Base-by-base conservation (phyloP, 2,113 vertebrate genomes). In the Carassius gibelio region DNA sequence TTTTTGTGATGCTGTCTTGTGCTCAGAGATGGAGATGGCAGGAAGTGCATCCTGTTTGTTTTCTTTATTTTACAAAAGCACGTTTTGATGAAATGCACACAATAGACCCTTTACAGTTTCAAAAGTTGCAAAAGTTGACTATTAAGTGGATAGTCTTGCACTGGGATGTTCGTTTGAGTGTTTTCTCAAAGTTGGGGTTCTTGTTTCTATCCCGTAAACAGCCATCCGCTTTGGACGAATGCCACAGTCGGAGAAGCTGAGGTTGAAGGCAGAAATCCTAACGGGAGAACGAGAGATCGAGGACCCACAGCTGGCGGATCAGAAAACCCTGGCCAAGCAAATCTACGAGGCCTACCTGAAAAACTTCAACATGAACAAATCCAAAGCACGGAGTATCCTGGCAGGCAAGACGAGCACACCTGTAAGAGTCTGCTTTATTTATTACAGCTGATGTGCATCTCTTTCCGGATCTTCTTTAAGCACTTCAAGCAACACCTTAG, bases 321-420 rank as follows among this genome's bases (percentile, higher is more conserved):
- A 98, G 90, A 97, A 96, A 89, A 97, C 95, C 1, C 95, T 99
- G 57, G 97, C 97, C 90, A 96, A 94, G 91, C 95, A 96, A 87
- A 98, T 99, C 90, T 96, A 97, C 2, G 97, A 99, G 81, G 97
- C 98, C 88, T 99, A 99, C 94, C 91, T 98, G 93, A 99, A 97
- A 94, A 99, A 97, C 94, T 99, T 99, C 93, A 98, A 96, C 89
- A 99, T 99, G 97, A 99, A 97, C 95, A 99, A 99, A 92, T 94
- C 96, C 88, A 99, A 99, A 93, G 97, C 98, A 80, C 93, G 97
- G n/a, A 95, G 96, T 90, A 96, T 99, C 88, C 96, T 99, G 66
- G 97, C 96, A 0, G 98, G 98, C 86, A 99, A 98, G 92, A 95
- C 97, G 89, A 96, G 90, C 94, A 97, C 95, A 88, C 96, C 97